Evolutionary conservation across 2,888 invertebrate species (phyloP).

Genomic region (Lepeophtheirus nordmannii): DNA sequence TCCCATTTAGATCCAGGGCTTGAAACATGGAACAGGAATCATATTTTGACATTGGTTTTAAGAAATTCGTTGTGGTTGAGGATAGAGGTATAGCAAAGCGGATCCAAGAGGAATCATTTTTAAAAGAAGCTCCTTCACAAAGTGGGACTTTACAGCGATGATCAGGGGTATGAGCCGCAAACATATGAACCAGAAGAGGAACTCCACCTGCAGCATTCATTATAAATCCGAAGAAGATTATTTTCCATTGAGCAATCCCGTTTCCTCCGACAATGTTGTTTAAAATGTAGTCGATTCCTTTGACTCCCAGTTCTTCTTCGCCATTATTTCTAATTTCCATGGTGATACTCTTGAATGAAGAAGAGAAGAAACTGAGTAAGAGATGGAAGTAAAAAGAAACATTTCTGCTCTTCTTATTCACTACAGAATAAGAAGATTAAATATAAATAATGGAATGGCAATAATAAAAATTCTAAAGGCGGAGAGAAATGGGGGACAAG

Average conservation of each 20-base stretch:
- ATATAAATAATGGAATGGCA: too few relatives aligned
- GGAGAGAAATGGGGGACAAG: too few relatives aligned
- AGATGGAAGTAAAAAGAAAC: too few relatives aligned
- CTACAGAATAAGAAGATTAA: too few relatives aligned
- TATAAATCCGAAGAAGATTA: not conserved
- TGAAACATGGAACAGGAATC: not conserved
- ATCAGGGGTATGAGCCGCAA: conserved; percentile 8
- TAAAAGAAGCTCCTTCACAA: conserved; percentile 2
- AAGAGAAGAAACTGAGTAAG: too few relatives aligned
- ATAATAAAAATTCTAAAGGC: too few relatives aligned
- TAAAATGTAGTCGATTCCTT: not conserved
- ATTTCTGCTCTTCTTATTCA: too few relatives aligned
- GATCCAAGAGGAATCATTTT: not conserved
- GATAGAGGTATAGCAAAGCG: not conserved
- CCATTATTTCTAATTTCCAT: too few relatives aligned
- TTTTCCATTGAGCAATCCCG: conserved; percentile 15
- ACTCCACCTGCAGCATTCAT: not conserved
- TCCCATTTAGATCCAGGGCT: not conserved
- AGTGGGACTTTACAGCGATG: conserved; percentile 6
- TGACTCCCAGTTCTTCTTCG: too few relatives aligned
- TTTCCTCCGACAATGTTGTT: conserved; percentile 9
- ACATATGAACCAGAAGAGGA: conserved; percentile 13
- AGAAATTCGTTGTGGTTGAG: not conserved
- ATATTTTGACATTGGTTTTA: not conserved
- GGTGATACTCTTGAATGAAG: too few relatives aligned